Base-by-base conservation (phyloP, 2,888 invertebrate genomes). In the Pseudolycoriella hygida region DNA sequence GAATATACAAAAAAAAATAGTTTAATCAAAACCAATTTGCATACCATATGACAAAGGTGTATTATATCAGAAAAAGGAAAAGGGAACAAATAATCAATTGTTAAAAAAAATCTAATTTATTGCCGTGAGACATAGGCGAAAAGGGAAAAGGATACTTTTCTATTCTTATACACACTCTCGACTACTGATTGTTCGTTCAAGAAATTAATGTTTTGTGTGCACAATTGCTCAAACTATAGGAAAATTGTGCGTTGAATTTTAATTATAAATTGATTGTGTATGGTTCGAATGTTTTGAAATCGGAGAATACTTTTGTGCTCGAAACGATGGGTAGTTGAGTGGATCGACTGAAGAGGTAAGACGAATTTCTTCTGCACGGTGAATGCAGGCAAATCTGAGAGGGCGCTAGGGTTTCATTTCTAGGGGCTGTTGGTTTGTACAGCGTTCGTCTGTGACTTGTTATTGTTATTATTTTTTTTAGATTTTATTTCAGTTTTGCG, bases 61-160 rank as follows among this genome's bases (percentile, higher is more conserved):
- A 25, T 25, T 25, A 25, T 25, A 34, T 14, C 34, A 34, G n/a
- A 12, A 34, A 12, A 34, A 14, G 15, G 15, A 34, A 34, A 34
- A 34, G 34, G 34, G 34, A 34, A 34, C 34, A 34, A 34, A 34
- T 34, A 34, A 34, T 34, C 34, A 34, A 34, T 34, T 34, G 34
- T 34, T 34, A 34, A 34, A 34, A 34, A 34, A 34, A 34, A 34
- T 34, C 15, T 34, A 34, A 34, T 34, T 34, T 34, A 34, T 34
- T 34, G 34, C 34, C 34, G 34, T 34, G 34, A 34, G 34, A 34
- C 34, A 34, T 14, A 34, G 15, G n/a, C 25, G 25, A 25, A 14
- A 34, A 10, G 34, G 34, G 15, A 34, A 34, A 34, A 34, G 34
- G 34, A 34, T 34, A 34, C 34, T 34, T 34, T 34, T 34, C 11